Conservation (phyloP, 2,888 invertebrate species). For the Azorinus chamasolen region DNA sequence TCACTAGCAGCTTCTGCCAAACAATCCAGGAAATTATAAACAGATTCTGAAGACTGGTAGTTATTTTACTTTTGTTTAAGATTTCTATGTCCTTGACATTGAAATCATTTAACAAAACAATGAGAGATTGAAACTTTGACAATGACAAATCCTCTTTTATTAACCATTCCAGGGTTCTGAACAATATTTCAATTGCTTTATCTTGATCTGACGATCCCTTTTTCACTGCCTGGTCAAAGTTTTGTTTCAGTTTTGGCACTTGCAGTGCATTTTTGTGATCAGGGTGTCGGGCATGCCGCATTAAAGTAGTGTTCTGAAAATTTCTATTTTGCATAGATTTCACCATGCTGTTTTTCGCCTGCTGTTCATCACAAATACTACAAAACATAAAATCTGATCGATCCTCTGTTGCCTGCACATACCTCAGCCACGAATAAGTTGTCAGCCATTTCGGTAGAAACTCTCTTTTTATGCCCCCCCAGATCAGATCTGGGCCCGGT, state of each 20-base stretch:
- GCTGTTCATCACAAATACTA: too few species aligned
- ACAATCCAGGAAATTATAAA: conserved; percentile 24
- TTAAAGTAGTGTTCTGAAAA: conserved; percentile 8
- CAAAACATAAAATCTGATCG: too few species aligned
- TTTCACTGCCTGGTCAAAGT: neutral
- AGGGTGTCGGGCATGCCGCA: neutral
- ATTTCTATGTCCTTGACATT: conserved; percentile 2
- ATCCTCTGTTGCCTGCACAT: too few species aligned
- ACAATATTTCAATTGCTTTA: conserved; percentile 6
- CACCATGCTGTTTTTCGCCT: too few species aligned
- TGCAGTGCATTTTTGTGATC: conserved; percentile 10
- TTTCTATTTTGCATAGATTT: conserved; percentile 5
- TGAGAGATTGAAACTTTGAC: conserved; percentile 29
- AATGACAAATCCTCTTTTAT: conserved; percentile 20
- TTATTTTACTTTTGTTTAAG: neutral
- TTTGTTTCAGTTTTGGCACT: neutral
- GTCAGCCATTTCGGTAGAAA: too few species aligned
- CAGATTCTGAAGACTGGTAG: conserved; percentile 29
- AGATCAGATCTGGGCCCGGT: too few species aligned
- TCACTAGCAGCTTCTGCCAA: conserved; percentile 13
- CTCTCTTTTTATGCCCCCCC: too few species aligned
- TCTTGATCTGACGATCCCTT: conserved; percentile 2
- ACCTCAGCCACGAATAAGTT: too few species aligned
- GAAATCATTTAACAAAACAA: conserved; percentile 19
- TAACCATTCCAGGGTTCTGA: conserved; percentile 22